Percentiles rank a stretch among this genome's conserved stretches.
Conservation (phyloP, 1,140 invertebrate genomes). For the Medauroidea extradentata region DNA sequence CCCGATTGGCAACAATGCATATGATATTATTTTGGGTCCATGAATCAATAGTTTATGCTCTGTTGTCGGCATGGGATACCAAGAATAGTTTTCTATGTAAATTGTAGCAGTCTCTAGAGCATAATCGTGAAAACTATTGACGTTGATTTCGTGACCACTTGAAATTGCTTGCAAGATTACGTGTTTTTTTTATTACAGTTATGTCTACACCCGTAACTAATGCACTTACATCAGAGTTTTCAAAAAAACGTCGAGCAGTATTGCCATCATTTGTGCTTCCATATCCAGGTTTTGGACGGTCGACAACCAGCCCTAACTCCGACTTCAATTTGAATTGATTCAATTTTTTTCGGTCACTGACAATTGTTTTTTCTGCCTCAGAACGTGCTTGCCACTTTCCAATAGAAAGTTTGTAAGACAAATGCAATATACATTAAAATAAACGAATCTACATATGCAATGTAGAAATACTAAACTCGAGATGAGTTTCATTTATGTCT, state of each 20-base stretch:
- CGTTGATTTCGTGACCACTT: slow-evolving; percentile 13
- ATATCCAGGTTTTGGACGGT: slow-evolving; percentile 34
- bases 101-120: slow-evolving; percentile 1
- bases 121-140: slow-evolving; percentile 15
- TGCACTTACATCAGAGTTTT: slow-evolving; percentile 15
- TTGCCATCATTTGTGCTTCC: slow-evolving; percentile 42
- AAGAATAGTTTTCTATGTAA: slow-evolving; percentile 22
- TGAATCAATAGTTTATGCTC: slow-evolving; percentile 39
- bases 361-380: slow-evolving; percentile 16
- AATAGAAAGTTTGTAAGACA: slow-evolving; percentile 28
- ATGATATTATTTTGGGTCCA: slow-evolving; percentile 28
- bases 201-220: slow-evolving; percentile 14
- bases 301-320: slow-evolving; percentile 26
- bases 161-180: slow-evolving; percentile 6
- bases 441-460: too few species aligned
- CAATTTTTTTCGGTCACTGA: slow-evolving; percentile 18
- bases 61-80: slow-evolving; percentile 37
- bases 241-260: slow-evolving; percentile 36
- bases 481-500: too few species aligned
- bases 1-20: slow-evolving; percentile 34
- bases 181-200: slow-evolving; percentile 7
- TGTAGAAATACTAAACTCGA: too few species aligned
- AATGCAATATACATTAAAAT: slow-evolving; percentile 19
- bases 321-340: slow-evolving; percentile 21
- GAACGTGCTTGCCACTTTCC: slow-evolving; percentile 30